Percentiles rank a stretch among this genome's conserved stretches.
phyloP scores from a whole-genome alignment of 2,888 invertebrate genomes.

The Lathronympha strigana region DNA sequence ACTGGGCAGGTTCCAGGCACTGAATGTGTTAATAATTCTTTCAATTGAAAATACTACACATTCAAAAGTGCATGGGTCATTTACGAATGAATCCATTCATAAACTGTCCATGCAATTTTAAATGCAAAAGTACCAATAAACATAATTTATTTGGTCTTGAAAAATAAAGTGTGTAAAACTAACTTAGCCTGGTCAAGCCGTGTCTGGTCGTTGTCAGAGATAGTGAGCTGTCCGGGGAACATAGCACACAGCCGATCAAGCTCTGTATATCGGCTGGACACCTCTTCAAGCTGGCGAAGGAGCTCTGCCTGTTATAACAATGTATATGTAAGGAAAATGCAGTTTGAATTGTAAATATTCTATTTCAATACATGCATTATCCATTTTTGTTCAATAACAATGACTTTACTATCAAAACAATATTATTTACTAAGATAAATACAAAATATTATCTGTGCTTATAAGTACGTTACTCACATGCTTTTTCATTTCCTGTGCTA shows the following conservation, averaged over 20 bases:
- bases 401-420: background rate
- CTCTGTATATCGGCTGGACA: conserved; percentile 54
- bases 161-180: conserved; percentile 42
- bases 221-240: conserved; percentile 60
- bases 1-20: too few species aligned
- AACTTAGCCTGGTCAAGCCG: conserved; percentile 70
- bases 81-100: too few species aligned
- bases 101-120: too few species aligned
- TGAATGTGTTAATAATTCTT: too few species aligned
- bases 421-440: background rate
- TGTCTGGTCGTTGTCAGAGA: conserved; percentile 67
- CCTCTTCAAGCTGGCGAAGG: conserved; percentile 56
- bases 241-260: conserved; percentile 63
- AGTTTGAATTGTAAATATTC: background rate
- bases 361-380: background rate
- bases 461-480: conserved; percentile 56
- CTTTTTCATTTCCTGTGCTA: conserved; percentile 64
- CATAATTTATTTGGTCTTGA: too few species aligned
- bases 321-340: background rate
- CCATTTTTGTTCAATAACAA: background rate
- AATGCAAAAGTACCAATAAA: too few species aligned
- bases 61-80: too few species aligned
- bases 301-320: conserved; percentile 64
- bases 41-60: too few species aligned
- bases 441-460: background rate